phyloP scores from a whole-genome alignment of 2,888 invertebrate genomes.

The Machimus atricapillus region DNA sequence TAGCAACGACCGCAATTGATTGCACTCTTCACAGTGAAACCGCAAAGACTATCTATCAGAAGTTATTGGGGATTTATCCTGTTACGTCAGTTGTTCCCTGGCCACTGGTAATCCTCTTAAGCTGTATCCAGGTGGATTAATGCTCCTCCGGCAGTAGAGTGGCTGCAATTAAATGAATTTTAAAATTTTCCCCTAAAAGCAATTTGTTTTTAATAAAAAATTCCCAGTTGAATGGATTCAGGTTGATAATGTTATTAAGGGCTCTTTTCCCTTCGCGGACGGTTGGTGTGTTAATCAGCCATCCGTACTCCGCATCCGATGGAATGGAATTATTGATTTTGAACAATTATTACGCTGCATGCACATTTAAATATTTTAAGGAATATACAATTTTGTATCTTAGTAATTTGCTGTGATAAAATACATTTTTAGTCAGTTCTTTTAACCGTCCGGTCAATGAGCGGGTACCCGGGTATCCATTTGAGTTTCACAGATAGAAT shows the following conservation, averaged over 20 bases:
- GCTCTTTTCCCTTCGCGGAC: background rate
- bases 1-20: constrained; percentile 35
- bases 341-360: background rate
- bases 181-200: background rate
- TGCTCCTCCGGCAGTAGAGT: constrained; percentile 15
- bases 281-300: background rate
- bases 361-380: background rate
- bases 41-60: constrained; percentile 28
- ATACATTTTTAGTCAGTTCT: too few species aligned
- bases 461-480: too few species aligned
- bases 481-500: too few species aligned
- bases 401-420: too few species aligned
- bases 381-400: background rate
- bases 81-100: constrained; percentile 24
- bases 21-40: constrained; percentile 27
- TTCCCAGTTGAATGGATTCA: background rate
- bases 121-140: constrained; percentile 13
- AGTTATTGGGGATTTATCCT: constrained; percentile 38
- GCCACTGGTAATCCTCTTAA: constrained; percentile 20
- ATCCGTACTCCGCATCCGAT: background rate
- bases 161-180: constrained; percentile 25
- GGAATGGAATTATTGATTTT: background rate
- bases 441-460: too few species aligned
- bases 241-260: background rate
- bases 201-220: background rate